phyloP scores from a whole-genome alignment of 2,888 invertebrate genomes.

The Caenorhabditis uteleia region DNA sequence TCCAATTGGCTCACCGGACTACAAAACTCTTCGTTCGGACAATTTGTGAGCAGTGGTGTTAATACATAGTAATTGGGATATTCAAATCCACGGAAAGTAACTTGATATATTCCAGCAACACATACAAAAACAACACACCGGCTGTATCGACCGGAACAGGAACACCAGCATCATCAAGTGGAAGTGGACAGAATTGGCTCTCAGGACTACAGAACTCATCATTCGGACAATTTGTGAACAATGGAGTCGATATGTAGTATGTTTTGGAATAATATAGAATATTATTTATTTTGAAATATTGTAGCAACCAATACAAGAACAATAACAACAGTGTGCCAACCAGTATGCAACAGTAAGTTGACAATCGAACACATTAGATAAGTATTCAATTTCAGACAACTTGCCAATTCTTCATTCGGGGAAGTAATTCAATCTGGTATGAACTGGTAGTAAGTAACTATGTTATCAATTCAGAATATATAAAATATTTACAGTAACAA shows the following conservation, averaged over 20 bases:
- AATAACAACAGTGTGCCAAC: no score
- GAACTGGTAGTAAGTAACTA: constrained; percentile 9
- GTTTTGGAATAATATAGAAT: background rate
- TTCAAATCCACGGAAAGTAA: no score
- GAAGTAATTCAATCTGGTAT: constrained; percentile 24
- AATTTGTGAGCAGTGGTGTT: background rate
- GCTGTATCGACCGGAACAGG: no score
- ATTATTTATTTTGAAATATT: no score
- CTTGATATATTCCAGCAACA: no score
- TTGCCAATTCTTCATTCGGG: constrained; percentile 21
- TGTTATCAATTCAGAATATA: constrained; percentile 2
- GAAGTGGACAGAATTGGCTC: background rate
- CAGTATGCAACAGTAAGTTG: constrained; percentile 14
- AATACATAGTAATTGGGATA: background rate
- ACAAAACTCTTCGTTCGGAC: background rate
- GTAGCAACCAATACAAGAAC: no score
- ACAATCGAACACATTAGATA: background rate
- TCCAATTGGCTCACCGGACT: no score
- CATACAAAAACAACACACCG: no score
- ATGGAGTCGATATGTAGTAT: constrained; percentile 12
- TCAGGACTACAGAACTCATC: constrained; percentile 19
- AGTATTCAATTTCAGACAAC: constrained; percentile 7
- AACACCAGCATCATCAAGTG: no score
- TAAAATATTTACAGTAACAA: constrained; percentile 8
- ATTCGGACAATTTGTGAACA: constrained; percentile 15